A percentile compares a stretch with the other conserved stretches of the same genome.
phyloP scores from a whole-genome alignment of 2,888 invertebrate species.

The Vannuccia rotundouncinata region DNA sequence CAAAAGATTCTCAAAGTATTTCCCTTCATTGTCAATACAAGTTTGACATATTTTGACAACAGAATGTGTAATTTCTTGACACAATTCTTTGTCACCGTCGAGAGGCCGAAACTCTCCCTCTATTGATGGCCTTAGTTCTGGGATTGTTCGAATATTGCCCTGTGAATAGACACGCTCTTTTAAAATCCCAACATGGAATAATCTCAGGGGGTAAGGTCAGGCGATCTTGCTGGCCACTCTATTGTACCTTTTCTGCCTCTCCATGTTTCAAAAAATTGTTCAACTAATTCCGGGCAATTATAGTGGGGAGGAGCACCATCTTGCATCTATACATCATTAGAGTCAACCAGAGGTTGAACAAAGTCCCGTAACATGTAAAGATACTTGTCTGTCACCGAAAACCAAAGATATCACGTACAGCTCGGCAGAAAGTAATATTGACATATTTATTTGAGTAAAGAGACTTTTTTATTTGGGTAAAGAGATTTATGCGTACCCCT shows the following conservation, averaged over 20 bases:
- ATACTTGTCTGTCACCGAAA: slow-evolving; percentile 21
- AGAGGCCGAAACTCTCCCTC: slow-evolving; percentile 6
- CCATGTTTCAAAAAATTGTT: slow-evolving; percentile 8
- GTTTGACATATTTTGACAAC: slow-evolving; percentile 15
- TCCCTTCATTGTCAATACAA: slow-evolving; percentile 19
- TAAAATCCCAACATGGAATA: slow-evolving; percentile 2
- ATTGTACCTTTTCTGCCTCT: background rate
- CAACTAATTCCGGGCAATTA: background rate
- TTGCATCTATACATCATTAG: slow-evolving; percentile 14
- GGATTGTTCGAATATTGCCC: background rate
- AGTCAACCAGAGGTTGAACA: background rate
- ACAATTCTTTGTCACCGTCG: slow-evolving; percentile 15
- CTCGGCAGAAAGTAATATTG: too few species aligned
- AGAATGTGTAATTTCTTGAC: slow-evolving; percentile 20
- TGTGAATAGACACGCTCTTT: background rate
- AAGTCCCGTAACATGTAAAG: slow-evolving; percentile 4
- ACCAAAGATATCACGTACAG: too few species aligned
- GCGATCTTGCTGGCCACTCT: slow-evolving; percentile 1
- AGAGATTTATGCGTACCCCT: too few species aligned
- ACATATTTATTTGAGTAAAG: too few species aligned
- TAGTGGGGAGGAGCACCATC: background rate
- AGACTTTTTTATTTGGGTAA: too few species aligned
- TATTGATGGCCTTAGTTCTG: slow-evolving; percentile 15
- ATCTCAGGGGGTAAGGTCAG: slow-evolving; percentile 11
- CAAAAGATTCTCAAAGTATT: slow-evolving; percentile 8